phyloP scores from a whole-genome alignment of 2,888 invertebrate species.

The Ornithoptera priamus region DNA sequence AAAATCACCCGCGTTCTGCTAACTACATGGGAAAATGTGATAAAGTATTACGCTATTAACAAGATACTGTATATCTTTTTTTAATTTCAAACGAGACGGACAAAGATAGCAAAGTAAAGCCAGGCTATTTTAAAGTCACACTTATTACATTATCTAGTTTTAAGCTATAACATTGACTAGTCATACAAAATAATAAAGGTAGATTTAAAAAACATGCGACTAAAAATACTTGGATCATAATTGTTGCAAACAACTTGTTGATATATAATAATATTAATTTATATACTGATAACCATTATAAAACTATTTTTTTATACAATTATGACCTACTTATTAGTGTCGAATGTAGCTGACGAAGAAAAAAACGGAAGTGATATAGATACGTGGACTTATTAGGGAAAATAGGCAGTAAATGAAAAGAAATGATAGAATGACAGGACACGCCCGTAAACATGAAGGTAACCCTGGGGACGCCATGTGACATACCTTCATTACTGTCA shows the following conservation, averaged over 20 bases:
- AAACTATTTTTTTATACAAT: neutral
- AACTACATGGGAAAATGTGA: neutral
- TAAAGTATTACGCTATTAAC: neutral
- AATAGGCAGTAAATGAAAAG: conserved; percentile 43
- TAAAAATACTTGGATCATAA: neutral
- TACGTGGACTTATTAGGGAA: conserved; percentile 31
- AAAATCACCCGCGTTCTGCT: neutral
- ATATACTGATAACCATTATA: neutral
- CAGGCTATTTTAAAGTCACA: no score
- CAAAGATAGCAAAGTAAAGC: neutral
- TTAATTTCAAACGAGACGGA: neutral
- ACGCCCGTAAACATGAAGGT: conserved; percentile 44
- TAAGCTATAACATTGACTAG: no score
- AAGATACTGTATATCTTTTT: neutral
- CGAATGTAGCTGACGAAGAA: conserved; percentile 3
- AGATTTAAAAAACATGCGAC: no score
- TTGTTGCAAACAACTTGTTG: neutral
- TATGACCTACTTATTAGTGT: neutral
- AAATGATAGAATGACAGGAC: conserved; percentile 48
- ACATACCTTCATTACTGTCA: conserved; percentile 30
- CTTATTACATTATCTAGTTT: no score
- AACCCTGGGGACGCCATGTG: conserved; percentile 17
- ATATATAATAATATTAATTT: neutral
- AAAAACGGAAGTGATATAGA: conserved; percentile 14
- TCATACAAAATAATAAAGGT: no score